phyloP scores from a whole-genome alignment of 2,888 invertebrate genomes.

The Conistra vaccinii region DNA sequence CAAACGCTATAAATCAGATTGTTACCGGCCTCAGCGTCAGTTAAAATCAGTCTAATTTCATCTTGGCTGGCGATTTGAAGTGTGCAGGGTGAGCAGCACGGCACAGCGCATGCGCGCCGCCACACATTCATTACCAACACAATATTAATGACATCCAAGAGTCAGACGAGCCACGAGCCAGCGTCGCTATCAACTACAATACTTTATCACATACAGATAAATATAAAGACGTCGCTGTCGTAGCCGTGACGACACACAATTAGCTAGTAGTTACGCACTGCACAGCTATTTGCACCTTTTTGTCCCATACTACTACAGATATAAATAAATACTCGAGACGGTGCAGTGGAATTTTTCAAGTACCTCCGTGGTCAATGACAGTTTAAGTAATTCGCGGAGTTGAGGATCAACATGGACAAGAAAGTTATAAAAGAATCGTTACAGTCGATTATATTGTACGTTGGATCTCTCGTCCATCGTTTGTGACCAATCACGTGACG shows the following conservation, averaged over 20 bases:
- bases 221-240: constrained; percentile 62
- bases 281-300: constrained; percentile 69
- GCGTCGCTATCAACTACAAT: constrained; percentile 42
- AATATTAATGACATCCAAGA: constrained; percentile 61
- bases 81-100: constrained; percentile 62
- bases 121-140: constrained; percentile 64
- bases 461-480: constrained; percentile 12
- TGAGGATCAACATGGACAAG: constrained; percentile 6
- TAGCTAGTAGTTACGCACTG: constrained; percentile 70
- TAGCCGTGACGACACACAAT: constrained; percentile 69
- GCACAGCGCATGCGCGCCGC: constrained; percentile 72
- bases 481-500: constrained; percentile 38
- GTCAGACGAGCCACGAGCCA: constrained; percentile 44
- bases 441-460: constrained; percentile 17
- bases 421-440: constrained; percentile 7
- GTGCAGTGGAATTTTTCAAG: constrained; percentile 54
- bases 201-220: constrained; percentile 37
- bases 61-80: constrained; percentile 78
- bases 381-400: constrained; percentile 31
- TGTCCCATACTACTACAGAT: constrained; percentile 62
- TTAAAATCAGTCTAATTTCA: constrained; percentile 82
- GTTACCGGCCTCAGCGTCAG: constrained; percentile 73
- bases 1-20: constrained; percentile 71
- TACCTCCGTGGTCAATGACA: constrained; percentile 34
- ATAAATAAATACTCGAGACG: constrained; percentile 69